A percentile compares a stretch with the other conserved stretches of the same genome.
Conservation (phyloP, 2,888 invertebrate genomes). For the Thumatha senex region DNA sequence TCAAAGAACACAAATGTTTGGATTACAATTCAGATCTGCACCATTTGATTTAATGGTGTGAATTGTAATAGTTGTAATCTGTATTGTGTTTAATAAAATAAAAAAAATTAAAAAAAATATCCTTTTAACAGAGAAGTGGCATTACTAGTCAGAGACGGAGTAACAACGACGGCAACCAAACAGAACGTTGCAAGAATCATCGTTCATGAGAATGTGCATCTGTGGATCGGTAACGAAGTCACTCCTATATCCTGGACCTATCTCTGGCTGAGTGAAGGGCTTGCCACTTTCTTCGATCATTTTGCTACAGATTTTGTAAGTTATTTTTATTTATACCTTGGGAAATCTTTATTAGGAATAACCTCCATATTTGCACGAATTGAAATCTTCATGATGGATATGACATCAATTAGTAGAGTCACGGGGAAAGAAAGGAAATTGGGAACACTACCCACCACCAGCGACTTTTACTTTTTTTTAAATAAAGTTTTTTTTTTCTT, state of each 20-base stretch:
- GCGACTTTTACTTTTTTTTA: background rate
- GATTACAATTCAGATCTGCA: too few relatives aligned
- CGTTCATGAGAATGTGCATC: conserved; percentile 86
- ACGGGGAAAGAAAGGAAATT: too few relatives aligned
- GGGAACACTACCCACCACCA: too few relatives aligned
- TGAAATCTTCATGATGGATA: too few relatives aligned
- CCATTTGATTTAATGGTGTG: too few relatives aligned
- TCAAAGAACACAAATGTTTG: too few relatives aligned
- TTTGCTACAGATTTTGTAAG: conserved; percentile 81
- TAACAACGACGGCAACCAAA: conserved; percentile 62
- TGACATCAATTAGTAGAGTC: too few relatives aligned
- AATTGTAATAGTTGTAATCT: too few relatives aligned
- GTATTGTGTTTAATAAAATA: too few relatives aligned
- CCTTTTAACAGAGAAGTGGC: conserved; percentile 65
- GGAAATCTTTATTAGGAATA: too few relatives aligned
- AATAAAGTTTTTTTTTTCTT: background rate
- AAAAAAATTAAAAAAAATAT: background rate
- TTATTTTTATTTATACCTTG: background rate
- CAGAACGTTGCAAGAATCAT: conserved; percentile 80
- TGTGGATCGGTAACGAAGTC: conserved; percentile 92
- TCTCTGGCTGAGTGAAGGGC: conserved; percentile 90
- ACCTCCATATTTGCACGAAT: too few relatives aligned
- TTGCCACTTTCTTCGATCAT: conserved; percentile 88
- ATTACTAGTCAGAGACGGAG: conserved; percentile 65
- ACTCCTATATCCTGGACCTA: conserved; percentile 88